phyloP scores from a whole-genome alignment of 2,888 invertebrate species.

The Rhabditoides inermis region DNA sequence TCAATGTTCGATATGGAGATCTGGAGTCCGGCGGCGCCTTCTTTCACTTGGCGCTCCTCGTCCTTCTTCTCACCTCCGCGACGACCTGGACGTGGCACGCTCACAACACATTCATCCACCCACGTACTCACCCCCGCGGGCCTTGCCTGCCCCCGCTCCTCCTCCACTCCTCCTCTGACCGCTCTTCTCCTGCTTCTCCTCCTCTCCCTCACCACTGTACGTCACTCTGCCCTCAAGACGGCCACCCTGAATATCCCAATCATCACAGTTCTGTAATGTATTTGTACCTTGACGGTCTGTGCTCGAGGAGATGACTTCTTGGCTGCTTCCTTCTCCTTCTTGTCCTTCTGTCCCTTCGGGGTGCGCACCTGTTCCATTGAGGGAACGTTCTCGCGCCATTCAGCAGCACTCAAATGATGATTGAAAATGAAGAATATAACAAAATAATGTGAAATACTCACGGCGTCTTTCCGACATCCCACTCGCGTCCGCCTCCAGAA shows the following conservation, averaged over 20 bases:
- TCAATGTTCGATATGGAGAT: no score
- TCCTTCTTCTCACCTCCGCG: not conserved
- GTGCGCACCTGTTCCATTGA: conserved; percentile 1
- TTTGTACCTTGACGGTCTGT: no score
- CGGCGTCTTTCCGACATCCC: conserved; percentile 39
- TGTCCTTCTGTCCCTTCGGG: conserved; percentile 1
- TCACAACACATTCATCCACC: not conserved
- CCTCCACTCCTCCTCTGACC: not conserved
- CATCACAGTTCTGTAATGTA: no score
- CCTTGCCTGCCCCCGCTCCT: not conserved
- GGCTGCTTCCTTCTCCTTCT: no score
- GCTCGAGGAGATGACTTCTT: no score
- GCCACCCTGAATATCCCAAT: no score
- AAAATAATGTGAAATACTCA: conserved; percentile 2
- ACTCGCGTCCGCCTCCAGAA: conserved; percentile 19
- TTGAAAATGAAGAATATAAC: not conserved
- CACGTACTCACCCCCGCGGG: not conserved
- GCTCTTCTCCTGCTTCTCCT: not conserved
- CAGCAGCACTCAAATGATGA: not conserved
- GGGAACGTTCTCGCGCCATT: conserved; percentile 7
- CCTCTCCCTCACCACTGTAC: no score
- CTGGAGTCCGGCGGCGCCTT: no score
- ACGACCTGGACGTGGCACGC: no score
- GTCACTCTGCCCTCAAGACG: no score
- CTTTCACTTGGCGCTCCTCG: not conserved